phyloP scores from a whole-genome alignment of 2,797 vertebrate species.

The Intellagama lesueurii region DNA sequence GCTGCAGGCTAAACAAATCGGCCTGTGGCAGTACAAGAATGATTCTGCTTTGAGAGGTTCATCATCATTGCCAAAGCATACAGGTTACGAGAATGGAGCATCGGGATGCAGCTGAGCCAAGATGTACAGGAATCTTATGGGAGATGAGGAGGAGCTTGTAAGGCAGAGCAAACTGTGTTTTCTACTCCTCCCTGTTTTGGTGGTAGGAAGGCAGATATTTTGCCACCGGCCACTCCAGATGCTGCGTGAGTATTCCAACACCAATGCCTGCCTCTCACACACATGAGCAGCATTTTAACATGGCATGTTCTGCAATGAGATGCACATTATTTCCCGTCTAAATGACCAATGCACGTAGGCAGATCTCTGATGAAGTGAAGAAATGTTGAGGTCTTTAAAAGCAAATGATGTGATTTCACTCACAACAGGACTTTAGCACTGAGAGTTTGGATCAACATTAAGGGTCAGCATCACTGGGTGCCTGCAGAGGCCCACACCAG shows the following conservation, averaged over 20 bases:
- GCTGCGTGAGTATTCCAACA: slow-evolving; percentile 55
- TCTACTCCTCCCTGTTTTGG: slow-evolving; percentile 29
- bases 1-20: slow-evolving; percentile 66
- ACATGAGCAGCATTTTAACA: neutral
- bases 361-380: neutral
- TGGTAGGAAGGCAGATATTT: slow-evolving; percentile 47
- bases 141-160: slow-evolving; percentile 18
- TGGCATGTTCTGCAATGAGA: neutral
- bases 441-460: neutral
- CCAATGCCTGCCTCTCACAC: neutral
- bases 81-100: slow-evolving; percentile 12
- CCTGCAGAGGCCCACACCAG: neutral
- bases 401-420: neutral
- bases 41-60: slow-evolving; percentile 59
- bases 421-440: neutral
- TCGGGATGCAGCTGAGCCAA: slow-evolving; percentile 41
- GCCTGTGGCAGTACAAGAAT: slow-evolving; percentile 52
- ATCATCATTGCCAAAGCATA: slow-evolving; percentile 38
- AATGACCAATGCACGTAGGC: neutral
- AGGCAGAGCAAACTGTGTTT: neutral
- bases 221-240: slow-evolving; percentile 56
- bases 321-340: too few relatives aligned
- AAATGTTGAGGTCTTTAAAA: neutral
- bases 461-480: too few relatives aligned
- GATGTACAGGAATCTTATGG: slow-evolving; percentile 49